Percentiles rank a stretch among this genome's conserved stretches.
Evolutionary conservation across 1,140 invertebrate species (phyloP).

Genomic region (Micrasema longulum): DNA sequence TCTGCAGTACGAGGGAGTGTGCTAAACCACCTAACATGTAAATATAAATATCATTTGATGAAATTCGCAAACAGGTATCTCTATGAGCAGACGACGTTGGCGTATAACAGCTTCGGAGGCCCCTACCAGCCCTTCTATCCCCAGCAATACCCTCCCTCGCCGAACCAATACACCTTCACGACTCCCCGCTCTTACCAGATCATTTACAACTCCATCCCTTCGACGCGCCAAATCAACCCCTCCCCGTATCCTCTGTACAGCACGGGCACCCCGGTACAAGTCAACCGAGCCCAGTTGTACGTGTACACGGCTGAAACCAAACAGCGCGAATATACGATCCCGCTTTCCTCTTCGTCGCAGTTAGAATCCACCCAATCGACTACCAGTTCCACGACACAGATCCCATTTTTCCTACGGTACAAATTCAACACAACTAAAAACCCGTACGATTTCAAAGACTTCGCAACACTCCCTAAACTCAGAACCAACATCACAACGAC

Average conservation of each 20-base stretch:
- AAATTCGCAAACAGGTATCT: slow-evolving; percentile 46
- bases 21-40: slow-evolving; percentile 19
- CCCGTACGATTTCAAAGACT: slow-evolving; percentile 69
- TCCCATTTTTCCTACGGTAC: slow-evolving; percentile 60
- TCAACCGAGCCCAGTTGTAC: slow-evolving; percentile 55
- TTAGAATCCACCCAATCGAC: slow-evolving; percentile 28
- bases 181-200: slow-evolving; percentile 51
- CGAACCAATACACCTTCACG: slow-evolving; percentile 44
- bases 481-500: slow-evolving; percentile 43
- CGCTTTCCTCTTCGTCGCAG: slow-evolving; percentile 32
- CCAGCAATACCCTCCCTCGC: slow-evolving; percentile 36
- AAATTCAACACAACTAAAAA: slow-evolving; percentile 66
- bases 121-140: slow-evolving; percentile 45
- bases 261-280: slow-evolving; percentile 57
- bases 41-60: slow-evolving; percentile 24
- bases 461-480: slow-evolving; percentile 57
- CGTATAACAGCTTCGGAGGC: slow-evolving; percentile 41
- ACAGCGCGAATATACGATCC: slow-evolving; percentile 48
- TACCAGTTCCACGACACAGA: slow-evolving; percentile 29
- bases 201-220: slow-evolving; percentile 39
- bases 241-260: slow-evolving; percentile 47
- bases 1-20: not conserved
- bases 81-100: slow-evolving; percentile 48
- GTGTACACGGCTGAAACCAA: slow-evolving; percentile 52
- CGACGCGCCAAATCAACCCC: slow-evolving; percentile 36